Evolutionary conservation across 2,113 vertebrate species (phyloP).

Genomic region (Ascaphus truei): DNA sequence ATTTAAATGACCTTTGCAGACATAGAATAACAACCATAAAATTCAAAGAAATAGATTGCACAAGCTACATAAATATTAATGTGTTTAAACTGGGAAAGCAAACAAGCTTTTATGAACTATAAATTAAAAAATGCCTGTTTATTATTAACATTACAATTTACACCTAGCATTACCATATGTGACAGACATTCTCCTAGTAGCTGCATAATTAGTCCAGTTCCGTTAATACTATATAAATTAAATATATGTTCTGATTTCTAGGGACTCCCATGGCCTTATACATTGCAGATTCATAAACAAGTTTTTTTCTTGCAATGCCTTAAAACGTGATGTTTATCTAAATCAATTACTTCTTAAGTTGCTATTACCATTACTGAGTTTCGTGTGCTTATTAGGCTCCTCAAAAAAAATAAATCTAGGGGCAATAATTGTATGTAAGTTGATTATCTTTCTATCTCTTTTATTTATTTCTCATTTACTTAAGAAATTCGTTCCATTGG

Average conservation of each 20-base stretch:
- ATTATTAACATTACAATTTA: slow-evolving; percentile 31
- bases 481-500: slow-evolving; percentile 87
- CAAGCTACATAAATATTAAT: slow-evolving; percentile 68
- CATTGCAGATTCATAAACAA: slow-evolving; percentile 43
- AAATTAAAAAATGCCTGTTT: slow-evolving; percentile 56
- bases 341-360: slow-evolving; percentile 69
- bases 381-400: slow-evolving; percentile 61
- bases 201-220: slow-evolving; percentile 42
- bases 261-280: slow-evolving; percentile 50
- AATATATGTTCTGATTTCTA: slow-evolving; percentile 60
- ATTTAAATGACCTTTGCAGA: slow-evolving; percentile 75
- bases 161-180: slow-evolving; percentile 52
- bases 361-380: slow-evolving; percentile 66
- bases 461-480: slow-evolving; percentile 91
- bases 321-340: slow-evolving; percentile 65
- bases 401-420: slow-evolving; percentile 64
- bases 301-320: slow-evolving; percentile 51
- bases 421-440: slow-evolving; percentile 81
- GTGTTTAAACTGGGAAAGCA: slow-evolving; percentile 54
- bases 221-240: slow-evolving; percentile 63
- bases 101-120: slow-evolving; percentile 43
- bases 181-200: slow-evolving; percentile 56
- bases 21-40: slow-evolving; percentile 71
- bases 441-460: slow-evolving; percentile 76
- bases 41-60: slow-evolving; percentile 69